Evolutionary conservation across 92 coral and sea anemone genomes (phyloP).

Genomic region (Porites cylindrica): DNA sequence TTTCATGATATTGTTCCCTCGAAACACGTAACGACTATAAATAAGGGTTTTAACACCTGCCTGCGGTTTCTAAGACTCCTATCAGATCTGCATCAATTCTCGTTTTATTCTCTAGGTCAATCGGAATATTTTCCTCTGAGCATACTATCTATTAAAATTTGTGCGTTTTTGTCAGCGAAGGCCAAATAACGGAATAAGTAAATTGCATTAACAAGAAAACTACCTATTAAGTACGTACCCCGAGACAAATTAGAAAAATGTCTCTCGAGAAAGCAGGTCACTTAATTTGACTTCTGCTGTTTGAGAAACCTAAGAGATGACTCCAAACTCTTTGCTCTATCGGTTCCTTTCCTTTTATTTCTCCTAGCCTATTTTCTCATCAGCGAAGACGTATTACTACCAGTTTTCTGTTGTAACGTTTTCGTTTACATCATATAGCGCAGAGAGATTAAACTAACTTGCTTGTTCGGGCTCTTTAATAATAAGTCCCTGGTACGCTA

Average conservation of each 20-base stretch:
- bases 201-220: background rate
- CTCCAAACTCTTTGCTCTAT: background rate
- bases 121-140: background rate
- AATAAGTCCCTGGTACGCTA: no score
- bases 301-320: background rate
- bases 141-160: background rate
- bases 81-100: conserved; percentile 20
- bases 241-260: background rate
- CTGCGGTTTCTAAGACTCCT: conserved; percentile 51
- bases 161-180: conserved; percentile 27
- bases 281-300: background rate
- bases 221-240: no score
- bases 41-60: conserved; percentile 56
- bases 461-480: no score
- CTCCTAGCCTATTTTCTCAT: background rate
- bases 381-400: background rate
- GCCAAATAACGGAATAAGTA: conserved; percentile 14
- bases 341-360: background rate
- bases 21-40: conserved; percentile 43
- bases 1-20: conserved; percentile 28
- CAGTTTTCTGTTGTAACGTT: no score
- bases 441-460: no score
- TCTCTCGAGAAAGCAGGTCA: background rate
- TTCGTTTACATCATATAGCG: no score
- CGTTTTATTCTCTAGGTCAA: conserved; percentile 1